Base-by-base conservation (phyloP, 2,888 invertebrate genomes). In the Orchesellides sinensis region DNA sequence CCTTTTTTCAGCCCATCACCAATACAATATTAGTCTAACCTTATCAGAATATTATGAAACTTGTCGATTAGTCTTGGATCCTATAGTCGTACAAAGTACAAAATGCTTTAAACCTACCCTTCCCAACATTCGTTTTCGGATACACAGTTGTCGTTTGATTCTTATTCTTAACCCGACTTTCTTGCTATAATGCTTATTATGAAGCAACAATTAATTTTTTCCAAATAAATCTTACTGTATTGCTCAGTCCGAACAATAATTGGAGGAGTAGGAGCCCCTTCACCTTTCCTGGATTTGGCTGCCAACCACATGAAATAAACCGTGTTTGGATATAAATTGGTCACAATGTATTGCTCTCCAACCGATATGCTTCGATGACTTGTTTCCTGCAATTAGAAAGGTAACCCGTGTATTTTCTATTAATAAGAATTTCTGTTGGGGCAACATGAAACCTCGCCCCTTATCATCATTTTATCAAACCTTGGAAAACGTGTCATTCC, bases 271-370 rank as follows among this genome's bases (percentile, higher is more conserved):
- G 97, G 96, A 35, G 98, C 98, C 17, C 98, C 98, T 91, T 97
- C 98, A 12, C 98, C 99, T 86, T 95, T 92, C 89, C 96, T 95
- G 17, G 97, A 98, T 87, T 96, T 93, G 80, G 98, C 99, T 14
- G 98, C 97, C 88, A 99, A 92, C 96, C 98, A 98, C 89, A 99
- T 96, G 91, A 96, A 97, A 92, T 99, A 99, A 88, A 97, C 91
- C 12, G 98, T 98, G 92, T 98, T 96, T 35, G 99, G 98, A 90
- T 97, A 97, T 56, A 99, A 93, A 74, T 96, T 96, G 88, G 94
- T 95, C 89, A 99, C 92, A 23, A 95, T 95, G 92, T 96, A 98
- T 29, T 94, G 93, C 90, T 96, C 96, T 21, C 94, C 93, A 86
- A 95, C 94, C 32, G 95, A 94, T 89, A 96, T 96, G 89, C 94